Evolutionary conservation across 1,140 invertebrate genomes (phyloP).

Genomic region (Lepidotrigona ventralis): DNA sequence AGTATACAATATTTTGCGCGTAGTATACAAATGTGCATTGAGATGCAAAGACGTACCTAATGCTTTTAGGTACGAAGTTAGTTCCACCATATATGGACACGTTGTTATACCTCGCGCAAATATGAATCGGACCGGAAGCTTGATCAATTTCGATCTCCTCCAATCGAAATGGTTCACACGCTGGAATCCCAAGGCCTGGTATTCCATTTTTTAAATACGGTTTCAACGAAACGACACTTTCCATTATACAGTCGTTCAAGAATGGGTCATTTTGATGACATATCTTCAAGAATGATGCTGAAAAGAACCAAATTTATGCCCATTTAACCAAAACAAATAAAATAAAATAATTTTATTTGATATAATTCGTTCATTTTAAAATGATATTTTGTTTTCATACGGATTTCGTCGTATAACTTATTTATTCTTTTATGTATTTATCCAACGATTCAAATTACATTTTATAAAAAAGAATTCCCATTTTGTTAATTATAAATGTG

Average conservation of each 20-base stretch:
- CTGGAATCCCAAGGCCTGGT: conserved; percentile 82
- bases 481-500: neutral
- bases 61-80: conserved; percentile 80
- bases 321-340: neutral
- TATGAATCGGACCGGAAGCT: conserved; percentile 81
- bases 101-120: conserved; percentile 82
- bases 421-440: neutral
- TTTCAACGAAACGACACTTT: conserved; percentile 77
- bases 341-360: neutral
- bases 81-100: conserved; percentile 83
- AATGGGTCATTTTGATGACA: conserved; percentile 82
- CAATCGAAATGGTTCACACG: conserved; percentile 83
- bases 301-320: neutral
- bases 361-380: too few species aligned
- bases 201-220: conserved; percentile 81
- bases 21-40: neutral
- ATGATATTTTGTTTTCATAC: too few species aligned
- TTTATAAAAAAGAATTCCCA: neutral
- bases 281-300: conserved; percentile 80
- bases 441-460: neutral
- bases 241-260: conserved; percentile 74
- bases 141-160: conserved; percentile 82
- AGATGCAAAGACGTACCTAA: conserved; percentile 77
- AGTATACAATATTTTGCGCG: too few species aligned
- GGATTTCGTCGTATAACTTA: neutral